Conservation (phyloP, 2,113 vertebrate genomes). For the Phrynosoma blainvillii region DNA sequence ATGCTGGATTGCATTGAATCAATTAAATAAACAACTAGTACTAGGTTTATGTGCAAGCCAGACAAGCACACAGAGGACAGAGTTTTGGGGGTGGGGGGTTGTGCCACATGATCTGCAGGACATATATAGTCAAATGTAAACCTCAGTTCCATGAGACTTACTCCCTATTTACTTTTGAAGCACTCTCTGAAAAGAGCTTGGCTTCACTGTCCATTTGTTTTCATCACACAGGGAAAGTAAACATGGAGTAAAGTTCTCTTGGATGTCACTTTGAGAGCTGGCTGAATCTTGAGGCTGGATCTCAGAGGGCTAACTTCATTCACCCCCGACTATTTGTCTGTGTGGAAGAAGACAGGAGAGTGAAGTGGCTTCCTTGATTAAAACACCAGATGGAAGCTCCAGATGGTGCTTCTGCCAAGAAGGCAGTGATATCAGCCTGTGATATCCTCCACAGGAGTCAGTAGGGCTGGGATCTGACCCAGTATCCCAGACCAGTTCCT, state of each 20-base stretch:
- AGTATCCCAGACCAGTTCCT: not conserved
- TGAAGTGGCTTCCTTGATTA: not conserved
- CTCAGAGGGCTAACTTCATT: too few species aligned
- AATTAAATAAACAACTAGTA: not conserved
- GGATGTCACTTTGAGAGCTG: too few species aligned
- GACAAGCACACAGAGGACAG: not conserved
- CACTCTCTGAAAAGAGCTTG: too few species aligned
- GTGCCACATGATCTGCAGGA: not conserved
- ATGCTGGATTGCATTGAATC: not conserved
- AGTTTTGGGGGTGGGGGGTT: not conserved
- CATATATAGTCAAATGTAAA: not conserved
- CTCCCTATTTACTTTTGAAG: not conserved
- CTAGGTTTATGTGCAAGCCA: not conserved
- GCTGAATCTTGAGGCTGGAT: too few species aligned
- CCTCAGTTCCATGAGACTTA: not conserved
- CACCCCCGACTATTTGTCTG: too few species aligned
- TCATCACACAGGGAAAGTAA: too few species aligned
- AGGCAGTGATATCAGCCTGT: not conserved
- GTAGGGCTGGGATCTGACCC: not conserved
- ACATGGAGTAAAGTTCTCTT: too few species aligned
- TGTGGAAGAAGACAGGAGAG: not conserved
- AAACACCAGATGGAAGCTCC: not conserved
- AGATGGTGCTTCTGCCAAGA: not conserved
- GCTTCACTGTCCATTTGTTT: too few species aligned
- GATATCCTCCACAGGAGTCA: not conserved